phyloP scores from a whole-genome alignment of 2,888 invertebrate species.

The Xanthorhoe designata region DNA sequence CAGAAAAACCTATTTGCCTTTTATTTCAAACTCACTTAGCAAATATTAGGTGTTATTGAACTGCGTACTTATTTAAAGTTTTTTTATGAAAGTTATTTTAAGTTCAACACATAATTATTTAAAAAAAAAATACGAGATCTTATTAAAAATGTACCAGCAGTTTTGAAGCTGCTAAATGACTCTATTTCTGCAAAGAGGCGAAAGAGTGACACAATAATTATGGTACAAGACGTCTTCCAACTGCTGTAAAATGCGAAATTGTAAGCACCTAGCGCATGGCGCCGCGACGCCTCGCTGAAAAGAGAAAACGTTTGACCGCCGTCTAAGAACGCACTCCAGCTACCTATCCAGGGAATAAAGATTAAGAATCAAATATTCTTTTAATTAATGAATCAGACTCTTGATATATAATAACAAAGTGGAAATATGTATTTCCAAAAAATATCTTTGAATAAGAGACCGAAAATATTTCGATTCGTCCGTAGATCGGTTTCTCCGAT shows the following conservation, averaged over 20 bases:
- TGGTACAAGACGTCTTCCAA: conserved; percentile 38
- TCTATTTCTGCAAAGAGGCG: conserved; percentile 6
- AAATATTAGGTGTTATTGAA: too few relatives aligned
- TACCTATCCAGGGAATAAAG: conserved; percentile 1
- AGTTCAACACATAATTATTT: too few relatives aligned
- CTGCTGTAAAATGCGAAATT: conserved; percentile 43
- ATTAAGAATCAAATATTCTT: background rate
- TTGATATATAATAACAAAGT: background rate
- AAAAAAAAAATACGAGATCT: too few relatives aligned
- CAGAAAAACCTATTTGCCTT: too few relatives aligned
- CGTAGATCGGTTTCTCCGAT: too few relatives aligned
- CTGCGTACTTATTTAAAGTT: too few relatives aligned
- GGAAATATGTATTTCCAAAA: too few relatives aligned
- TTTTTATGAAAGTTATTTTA: too few relatives aligned
- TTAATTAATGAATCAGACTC: background rate
- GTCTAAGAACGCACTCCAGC: conserved; percentile 24
- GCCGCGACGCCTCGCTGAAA: conserved; percentile 56
- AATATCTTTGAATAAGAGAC: too few relatives aligned
- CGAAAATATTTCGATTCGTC: background rate
- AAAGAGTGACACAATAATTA: background rate
- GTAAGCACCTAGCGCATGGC: conserved; percentile 30
- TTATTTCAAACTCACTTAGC: too few relatives aligned
- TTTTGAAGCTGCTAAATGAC: background rate
- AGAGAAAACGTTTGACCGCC: conserved; percentile 49
- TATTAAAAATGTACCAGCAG: background rate